Conservation (phyloP, 2,888 invertebrate species). For the Sturmia bella region DNA sequence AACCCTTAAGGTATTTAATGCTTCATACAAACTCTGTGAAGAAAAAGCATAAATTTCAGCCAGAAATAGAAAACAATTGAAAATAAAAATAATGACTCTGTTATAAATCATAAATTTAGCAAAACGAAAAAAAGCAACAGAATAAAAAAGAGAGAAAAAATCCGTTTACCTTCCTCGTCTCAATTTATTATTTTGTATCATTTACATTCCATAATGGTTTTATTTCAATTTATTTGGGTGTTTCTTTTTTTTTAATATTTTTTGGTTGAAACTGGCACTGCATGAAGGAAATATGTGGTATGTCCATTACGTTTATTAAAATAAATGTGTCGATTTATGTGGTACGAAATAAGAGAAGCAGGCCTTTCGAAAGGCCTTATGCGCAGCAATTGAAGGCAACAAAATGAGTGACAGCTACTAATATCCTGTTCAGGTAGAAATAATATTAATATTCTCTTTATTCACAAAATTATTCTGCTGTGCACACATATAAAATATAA, state of each 20-base stretch:
- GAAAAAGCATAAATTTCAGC: not conserved
- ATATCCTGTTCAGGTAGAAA: too few relatives aligned
- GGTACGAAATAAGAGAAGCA: not conserved
- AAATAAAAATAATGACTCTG: not conserved
- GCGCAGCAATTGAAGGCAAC: too few relatives aligned
- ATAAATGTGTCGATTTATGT: not conserved
- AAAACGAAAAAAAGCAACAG: too few relatives aligned
- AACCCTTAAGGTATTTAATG: too few relatives aligned
- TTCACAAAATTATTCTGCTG: too few relatives aligned
- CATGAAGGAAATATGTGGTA: not conserved
- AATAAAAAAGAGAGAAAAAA: too few relatives aligned
- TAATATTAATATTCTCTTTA: too few relatives aligned
- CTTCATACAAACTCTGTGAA: not conserved
- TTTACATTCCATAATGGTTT: slow-evolving; percentile 16
- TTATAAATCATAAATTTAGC: slow-evolving; percentile 8
- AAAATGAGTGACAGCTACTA: too few relatives aligned
- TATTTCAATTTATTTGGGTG: not conserved
- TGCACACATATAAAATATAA: too few relatives aligned
- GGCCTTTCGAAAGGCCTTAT: too few relatives aligned
- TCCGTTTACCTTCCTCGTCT: not conserved
- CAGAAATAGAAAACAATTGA: not conserved
- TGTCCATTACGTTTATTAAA: slow-evolving; percentile 31
- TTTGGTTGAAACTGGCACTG: not conserved
- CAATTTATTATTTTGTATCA: slow-evolving; percentile 4
- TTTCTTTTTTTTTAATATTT: not conserved